Percentiles rank a stretch among this genome's conserved stretches.
Conservation (phyloP, 2,113 vertebrate species). For the Ibidorhyncha struthersii region DNA sequence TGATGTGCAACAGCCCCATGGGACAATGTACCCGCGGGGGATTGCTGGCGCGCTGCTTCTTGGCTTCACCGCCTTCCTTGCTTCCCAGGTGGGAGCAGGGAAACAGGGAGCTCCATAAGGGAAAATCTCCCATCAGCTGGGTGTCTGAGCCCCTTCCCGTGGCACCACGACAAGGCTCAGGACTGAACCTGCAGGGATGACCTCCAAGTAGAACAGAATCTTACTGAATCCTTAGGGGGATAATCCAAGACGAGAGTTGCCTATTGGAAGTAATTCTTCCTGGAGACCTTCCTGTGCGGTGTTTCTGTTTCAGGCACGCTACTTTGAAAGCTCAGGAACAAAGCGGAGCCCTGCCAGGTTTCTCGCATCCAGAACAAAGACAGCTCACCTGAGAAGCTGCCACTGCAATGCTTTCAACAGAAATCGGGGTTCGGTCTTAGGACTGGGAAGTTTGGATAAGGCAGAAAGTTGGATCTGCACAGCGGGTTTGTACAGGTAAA, state of each 20-base stretch:
- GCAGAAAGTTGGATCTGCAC: not conserved
- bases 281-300: not conserved
- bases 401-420: not conserved
- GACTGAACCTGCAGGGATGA: not conserved
- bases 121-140: not conserved
- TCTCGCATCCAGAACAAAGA: not conserved
- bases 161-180: not conserved
- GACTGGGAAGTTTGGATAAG: not conserved
- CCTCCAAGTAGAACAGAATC: not conserved
- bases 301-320: not conserved
- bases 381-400: not conserved
- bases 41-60: not conserved
- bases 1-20: not conserved
- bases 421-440: not conserved
- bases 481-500: not conserved
- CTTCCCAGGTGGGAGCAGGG: not conserved
- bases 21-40: not conserved
- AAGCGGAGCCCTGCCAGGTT: not conserved
- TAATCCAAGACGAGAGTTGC: not conserved
- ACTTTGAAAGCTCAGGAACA: not conserved
- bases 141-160: not conserved
- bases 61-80: not conserved
- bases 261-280: not conserved
- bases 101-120: not conserved
- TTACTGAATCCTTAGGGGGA: not conserved